These are phyloP conservation scores for Eupithecia tripunctaria DNA, from an alignment of 2,888 invertebrate genomes.

Conservation along the genomic window DNA sequence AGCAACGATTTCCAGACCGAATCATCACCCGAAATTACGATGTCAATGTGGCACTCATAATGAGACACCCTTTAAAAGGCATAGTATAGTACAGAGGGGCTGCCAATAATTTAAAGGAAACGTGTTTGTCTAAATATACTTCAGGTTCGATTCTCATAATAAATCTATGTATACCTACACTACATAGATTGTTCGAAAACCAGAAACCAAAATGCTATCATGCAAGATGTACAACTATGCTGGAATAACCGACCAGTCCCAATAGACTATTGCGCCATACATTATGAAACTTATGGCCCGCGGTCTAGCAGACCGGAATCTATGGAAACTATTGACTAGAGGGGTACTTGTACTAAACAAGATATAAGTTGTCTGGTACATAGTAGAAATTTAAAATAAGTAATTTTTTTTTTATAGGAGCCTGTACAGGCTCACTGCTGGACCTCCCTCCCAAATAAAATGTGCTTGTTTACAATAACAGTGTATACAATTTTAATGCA, in stretches of 20 bases:
- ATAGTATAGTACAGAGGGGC: too few relatives aligned
- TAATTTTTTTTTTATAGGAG: neutral
- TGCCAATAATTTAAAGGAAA: too few relatives aligned
- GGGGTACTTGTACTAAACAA: slow-evolving; percentile 19
- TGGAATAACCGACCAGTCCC: slow-evolving; percentile 44
- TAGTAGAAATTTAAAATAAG: neutral
- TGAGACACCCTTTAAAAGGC: too few relatives aligned
- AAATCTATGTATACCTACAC: neutral
- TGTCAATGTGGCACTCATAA: too few relatives aligned
- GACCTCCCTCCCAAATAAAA: neutral
- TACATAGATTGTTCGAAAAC: slow-evolving; percentile 6
- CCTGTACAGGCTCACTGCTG: neutral
- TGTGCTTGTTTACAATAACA: neutral
- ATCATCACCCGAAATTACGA: too few relatives aligned
- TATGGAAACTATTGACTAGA: slow-evolving; percentile 63
- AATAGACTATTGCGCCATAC: slow-evolving; percentile 53
- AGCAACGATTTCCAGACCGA: too few relatives aligned
- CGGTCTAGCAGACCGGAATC: slow-evolving; percentile 52
- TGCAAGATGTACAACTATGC: slow-evolving; percentile 31
- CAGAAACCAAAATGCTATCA: slow-evolving; percentile 34
- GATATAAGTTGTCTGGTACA: slow-evolving; percentile 35
- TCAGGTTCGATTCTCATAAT: neutral
- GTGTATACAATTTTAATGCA: neutral
- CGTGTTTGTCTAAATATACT: too few relatives aligned
- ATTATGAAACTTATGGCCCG: slow-evolving; percentile 63